Percentiles rank a stretch among this genome's conserved stretches.
phyloP scores from a whole-genome alignment of 2,797 vertebrate genomes.

The Coregonus ussuriensis region DNA sequence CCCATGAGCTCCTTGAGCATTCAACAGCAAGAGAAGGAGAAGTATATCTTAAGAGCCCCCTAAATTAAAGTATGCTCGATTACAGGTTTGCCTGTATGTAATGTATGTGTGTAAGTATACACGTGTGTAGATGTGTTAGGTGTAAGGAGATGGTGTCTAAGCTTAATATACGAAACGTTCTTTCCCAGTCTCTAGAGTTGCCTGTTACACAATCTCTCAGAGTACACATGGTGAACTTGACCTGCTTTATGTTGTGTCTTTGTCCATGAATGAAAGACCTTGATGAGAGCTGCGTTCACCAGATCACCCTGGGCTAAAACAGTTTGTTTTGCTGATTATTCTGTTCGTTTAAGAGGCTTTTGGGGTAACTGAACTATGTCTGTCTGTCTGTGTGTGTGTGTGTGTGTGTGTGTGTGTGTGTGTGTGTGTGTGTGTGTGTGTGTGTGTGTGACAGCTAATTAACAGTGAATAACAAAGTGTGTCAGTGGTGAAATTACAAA shows the following conservation, averaged over 20 bases:
- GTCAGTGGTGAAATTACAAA: slow-evolving; percentile 15
- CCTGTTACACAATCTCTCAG: not conserved
- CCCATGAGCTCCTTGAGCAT: not conserved
- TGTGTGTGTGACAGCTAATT: not conserved
- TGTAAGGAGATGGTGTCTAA: not conserved
- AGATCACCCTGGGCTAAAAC: not conserved
- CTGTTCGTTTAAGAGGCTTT: slow-evolving; percentile 12
- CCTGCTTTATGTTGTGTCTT: not conserved
- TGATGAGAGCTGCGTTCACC: not conserved
- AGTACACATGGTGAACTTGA: not conserved
- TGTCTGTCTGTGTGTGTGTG: not conserved
- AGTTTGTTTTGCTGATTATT: not conserved
- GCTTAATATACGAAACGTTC: not conserved
- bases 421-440: not conserved
- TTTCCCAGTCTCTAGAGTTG: not conserved
- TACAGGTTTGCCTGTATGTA: too few species aligned
- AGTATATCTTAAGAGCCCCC: not conserved
- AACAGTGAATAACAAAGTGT: slow-evolving; percentile 18
- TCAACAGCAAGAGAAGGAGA: not conserved
- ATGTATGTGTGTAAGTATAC: not conserved
- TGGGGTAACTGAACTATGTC: not conserved
- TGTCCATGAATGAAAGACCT: slow-evolving; percentile 9
- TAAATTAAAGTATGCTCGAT: too few species aligned
- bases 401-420: not conserved
- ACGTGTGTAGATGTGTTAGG: not conserved